Conservation (phyloP, 2,888 invertebrate genomes). For the Melolontha melolontha region DNA sequence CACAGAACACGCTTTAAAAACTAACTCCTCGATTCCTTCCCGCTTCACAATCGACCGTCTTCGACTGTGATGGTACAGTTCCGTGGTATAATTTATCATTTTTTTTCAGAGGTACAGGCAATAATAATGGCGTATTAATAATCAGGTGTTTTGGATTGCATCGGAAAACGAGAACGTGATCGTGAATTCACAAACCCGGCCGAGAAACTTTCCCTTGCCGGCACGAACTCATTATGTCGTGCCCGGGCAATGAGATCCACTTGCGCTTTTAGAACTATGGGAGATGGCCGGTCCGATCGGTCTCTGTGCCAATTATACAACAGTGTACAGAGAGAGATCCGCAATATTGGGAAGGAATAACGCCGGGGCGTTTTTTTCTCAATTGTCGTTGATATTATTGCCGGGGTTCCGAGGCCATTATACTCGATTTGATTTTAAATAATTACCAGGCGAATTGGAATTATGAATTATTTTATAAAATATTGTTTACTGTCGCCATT, state of each 20-base stretch:
- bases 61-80: constrained; percentile 32
- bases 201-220: constrained; percentile 43
- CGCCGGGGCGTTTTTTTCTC: background rate
- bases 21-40: constrained; percentile 11
- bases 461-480: too few species aligned
- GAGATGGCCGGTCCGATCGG: constrained; percentile 22
- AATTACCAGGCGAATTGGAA: too few species aligned
- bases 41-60: background rate
- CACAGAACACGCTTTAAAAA: constrained; percentile 1
- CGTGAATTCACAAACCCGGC: constrained; percentile 39
- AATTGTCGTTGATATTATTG: background rate
- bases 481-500: too few species aligned
- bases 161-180: constrained; percentile 46
- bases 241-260: constrained; percentile 44
- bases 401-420: too few species aligned
- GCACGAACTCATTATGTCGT: constrained; percentile 47
- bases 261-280: constrained; percentile 34
- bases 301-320: constrained; percentile 32
- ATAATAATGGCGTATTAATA: constrained; percentile 45
- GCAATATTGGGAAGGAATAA: constrained; percentile 1
- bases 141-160: constrained; percentile 45
- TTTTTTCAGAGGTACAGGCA: constrained; percentile 11
- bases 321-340: constrained; percentile 23
- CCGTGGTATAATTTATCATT: constrained; percentile 44
- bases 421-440: too few species aligned